Evolutionary conservation across 2,797 vertebrate species (phyloP).

Genomic region (Tamandua tetradactyla): DNA sequence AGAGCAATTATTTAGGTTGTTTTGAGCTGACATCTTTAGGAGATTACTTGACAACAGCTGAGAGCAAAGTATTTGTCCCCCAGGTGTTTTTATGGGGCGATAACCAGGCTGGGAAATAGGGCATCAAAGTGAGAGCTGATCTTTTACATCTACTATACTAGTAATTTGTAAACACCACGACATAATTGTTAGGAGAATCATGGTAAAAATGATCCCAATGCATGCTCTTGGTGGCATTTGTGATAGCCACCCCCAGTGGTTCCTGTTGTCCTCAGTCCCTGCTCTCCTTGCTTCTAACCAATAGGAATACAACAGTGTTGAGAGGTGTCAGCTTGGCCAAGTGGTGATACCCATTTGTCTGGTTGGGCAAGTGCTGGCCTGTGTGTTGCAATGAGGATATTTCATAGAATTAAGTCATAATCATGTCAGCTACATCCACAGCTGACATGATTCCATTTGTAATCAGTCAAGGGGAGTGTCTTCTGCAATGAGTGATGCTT

Average conservation of each 20-base stretch:
- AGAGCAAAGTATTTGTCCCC: conserved; percentile 3
- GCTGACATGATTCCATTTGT: too few species aligned
- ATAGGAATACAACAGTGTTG: neutral
- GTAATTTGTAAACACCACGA: neutral
- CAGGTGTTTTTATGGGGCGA: neutral
- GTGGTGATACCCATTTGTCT: too few species aligned
- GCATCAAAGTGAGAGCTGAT: neutral
- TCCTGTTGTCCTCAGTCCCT: neutral
- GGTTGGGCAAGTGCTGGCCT: too few species aligned
- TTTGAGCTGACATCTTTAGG: neutral
- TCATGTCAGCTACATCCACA: too few species aligned
- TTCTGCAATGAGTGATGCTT: too few species aligned
- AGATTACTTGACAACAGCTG: neutral
- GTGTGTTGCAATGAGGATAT: too few species aligned
- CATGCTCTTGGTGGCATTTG: neutral
- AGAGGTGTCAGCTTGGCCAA: too few species aligned
- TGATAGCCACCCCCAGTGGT: neutral
- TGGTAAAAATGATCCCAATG: neutral
- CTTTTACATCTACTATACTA: neutral
- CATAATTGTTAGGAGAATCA: neutral
- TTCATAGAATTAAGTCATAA: too few species aligned
- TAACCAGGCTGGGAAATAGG: neutral
- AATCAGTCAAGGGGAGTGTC: too few species aligned
- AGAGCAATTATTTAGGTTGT: neutral
- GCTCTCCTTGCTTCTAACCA: neutral